A percentile compares a stretch with the other conserved stretches of the same genome.
Conservation (phyloP, 2,113 vertebrate genomes). For the Girardinichthys multiradiatus region DNA sequence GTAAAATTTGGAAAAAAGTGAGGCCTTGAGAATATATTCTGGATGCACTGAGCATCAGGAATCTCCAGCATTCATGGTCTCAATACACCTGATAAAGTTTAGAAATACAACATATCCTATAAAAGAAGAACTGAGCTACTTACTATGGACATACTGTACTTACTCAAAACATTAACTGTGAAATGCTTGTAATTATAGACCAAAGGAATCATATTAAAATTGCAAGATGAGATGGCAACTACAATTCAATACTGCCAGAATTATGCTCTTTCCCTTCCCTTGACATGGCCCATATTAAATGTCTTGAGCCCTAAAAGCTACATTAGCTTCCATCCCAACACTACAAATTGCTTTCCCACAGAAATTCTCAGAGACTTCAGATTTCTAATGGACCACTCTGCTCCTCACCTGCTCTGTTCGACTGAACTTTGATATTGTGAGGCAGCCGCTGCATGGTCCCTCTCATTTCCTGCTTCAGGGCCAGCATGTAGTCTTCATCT, state of each 20-base stretch:
- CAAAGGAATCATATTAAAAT: slow-evolving; percentile 16
- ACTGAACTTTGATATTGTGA: slow-evolving; percentile 80
- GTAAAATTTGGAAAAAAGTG: neutral
- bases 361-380: slow-evolving; percentile 13
- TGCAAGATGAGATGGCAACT: neutral
- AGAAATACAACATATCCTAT: neutral
- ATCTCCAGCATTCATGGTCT: neutral
- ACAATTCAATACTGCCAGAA: slow-evolving; percentile 39
- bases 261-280: slow-evolving; percentile 13
- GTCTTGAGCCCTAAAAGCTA: slow-evolving; percentile 53
- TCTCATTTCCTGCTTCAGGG: slow-evolving; percentile 91
- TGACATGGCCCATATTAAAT: slow-evolving; percentile 53
- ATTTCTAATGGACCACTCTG: slow-evolving; percentile 40
- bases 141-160: neutral
- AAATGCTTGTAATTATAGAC: slow-evolving; percentile 4
- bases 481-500: slow-evolving; percentile 88
- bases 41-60: too few species aligned
- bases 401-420: slow-evolving; percentile 81
- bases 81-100: neutral
- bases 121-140: neutral
- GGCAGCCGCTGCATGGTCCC: slow-evolving; percentile 83
- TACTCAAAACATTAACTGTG: neutral
- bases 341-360: neutral
- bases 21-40: neutral
- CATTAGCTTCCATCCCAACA: slow-evolving; percentile 41